Evolutionary conservation across 2,888 invertebrate species (phyloP).

Genomic region (Drosophila ochracea): DNA sequence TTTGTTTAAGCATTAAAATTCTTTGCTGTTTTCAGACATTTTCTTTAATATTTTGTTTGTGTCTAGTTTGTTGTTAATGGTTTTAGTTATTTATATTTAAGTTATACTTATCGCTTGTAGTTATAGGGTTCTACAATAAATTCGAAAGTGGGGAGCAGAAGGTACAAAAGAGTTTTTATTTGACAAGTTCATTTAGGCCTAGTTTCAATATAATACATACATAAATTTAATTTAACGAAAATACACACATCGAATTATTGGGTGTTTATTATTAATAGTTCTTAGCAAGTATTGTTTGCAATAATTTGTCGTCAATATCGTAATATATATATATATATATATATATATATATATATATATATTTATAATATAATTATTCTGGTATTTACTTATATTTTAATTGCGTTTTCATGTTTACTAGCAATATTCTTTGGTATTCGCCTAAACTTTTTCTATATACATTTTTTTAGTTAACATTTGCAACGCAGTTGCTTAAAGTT

Average conservation of each 20-base stretch:
- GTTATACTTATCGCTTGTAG: conserved; percentile 64
- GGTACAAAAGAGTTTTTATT: conserved; percentile 73
- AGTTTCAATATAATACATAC: conserved; percentile 19
- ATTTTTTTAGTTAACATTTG: conserved; percentile 22
- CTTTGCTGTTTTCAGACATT: conserved; percentile 39
- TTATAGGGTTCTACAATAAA: conserved; percentile 60
- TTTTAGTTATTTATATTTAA: conserved; percentile 35
- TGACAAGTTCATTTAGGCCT: conserved; percentile 19
- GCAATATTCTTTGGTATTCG: conserved; percentile 38
- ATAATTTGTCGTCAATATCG: conserved; percentile 21
- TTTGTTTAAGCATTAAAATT: conserved; percentile 41
- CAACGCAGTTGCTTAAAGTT: conserved; percentile 41
- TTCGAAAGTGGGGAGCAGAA: conserved; percentile 78
- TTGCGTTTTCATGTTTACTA: neutral
- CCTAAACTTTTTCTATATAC: conserved; percentile 38
- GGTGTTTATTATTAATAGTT: conserved; percentile 20
- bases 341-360: conserved; percentile 1
- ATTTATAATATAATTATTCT: conserved; percentile 20
- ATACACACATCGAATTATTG: conserved; percentile 13
- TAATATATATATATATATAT: neutral
- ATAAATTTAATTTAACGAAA: conserved; percentile 3
- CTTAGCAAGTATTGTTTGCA: conserved; percentile 9
- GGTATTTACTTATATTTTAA: conserved; percentile 21
- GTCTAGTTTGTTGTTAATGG: conserved; percentile 17
- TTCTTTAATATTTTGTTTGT: conserved; percentile 23